Percentiles rank a stretch among this genome's conserved stretches.
Conservation (phyloP, 2,113 vertebrate genomes). For the Corythaixoides concolor region DNA sequence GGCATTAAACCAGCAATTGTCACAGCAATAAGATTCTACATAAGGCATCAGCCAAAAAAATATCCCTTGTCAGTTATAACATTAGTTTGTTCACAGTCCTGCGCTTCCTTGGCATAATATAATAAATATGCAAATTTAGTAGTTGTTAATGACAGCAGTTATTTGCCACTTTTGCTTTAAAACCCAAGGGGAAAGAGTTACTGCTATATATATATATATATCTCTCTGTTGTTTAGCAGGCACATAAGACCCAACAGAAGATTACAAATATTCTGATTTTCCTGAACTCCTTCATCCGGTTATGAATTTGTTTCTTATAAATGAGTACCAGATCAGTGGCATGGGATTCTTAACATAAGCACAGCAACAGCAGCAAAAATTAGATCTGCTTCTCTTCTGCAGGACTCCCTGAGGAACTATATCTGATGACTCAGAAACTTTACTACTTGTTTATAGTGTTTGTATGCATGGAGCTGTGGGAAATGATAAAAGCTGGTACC, state of each 20-base stretch:
- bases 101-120: constrained; percentile 11
- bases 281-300: not conserved
- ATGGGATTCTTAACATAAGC: constrained; percentile 41
- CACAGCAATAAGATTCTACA: not conserved
- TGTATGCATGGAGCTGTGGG: constrained; percentile 42
- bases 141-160: constrained; percentile 18
- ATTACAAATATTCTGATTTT: constrained; percentile 14
- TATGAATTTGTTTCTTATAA: constrained; percentile 10
- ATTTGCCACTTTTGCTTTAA: constrained; percentile 38
- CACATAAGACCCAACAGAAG: not conserved
- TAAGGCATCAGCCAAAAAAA: constrained; percentile 5
- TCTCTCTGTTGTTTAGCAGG: not conserved
- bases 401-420: constrained; percentile 14
- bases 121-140: constrained; percentile 47
- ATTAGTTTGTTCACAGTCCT: constrained; percentile 44
- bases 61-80: constrained; percentile 40
- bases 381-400: constrained; percentile 33
- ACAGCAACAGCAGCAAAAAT: constrained; percentile 43
- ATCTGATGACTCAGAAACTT: constrained; percentile 58
- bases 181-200: not conserved
- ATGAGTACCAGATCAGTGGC: not conserved
- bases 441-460: constrained; percentile 55
- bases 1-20: constrained; percentile 12
- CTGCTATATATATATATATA: not conserved
- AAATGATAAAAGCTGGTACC: constrained; percentile 58